Conservation (phyloP, 2,113 vertebrate species). For the Daphoenositta chrysoptera region DNA sequence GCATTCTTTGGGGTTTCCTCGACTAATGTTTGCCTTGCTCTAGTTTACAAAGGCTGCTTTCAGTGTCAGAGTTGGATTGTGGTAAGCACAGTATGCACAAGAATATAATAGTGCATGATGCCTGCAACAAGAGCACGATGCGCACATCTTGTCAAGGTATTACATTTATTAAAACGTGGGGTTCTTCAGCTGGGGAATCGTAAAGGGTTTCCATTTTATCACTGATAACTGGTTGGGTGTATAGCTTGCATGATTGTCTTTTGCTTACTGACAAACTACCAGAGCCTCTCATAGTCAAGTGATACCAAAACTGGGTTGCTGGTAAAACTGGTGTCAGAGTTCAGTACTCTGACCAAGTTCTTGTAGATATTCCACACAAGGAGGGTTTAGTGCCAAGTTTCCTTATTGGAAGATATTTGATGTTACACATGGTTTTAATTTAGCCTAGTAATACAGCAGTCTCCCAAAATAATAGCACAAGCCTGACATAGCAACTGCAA, state of each 20-base stretch:
- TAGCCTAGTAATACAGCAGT: not conserved
- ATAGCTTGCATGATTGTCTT: not conserved
- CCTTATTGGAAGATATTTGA: not conserved
- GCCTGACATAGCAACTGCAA: not conserved
- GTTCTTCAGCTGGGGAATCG: not conserved
- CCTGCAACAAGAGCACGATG: rapidly evolving
- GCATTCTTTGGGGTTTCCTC: not conserved
- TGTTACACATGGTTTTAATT: not conserved
- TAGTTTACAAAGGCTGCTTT: not conserved
- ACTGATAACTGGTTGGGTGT: not conserved
- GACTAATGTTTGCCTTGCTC: not conserved
- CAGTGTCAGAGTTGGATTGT: not conserved
- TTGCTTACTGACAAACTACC: not conserved
- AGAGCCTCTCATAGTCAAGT: not conserved
- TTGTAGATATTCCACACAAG: not conserved
- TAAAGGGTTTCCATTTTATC: not conserved
- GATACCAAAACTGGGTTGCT: not conserved
- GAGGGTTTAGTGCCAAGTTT: not conserved
- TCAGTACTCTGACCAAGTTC: not conserved
- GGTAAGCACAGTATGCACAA: not conserved
- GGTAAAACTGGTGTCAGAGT: not conserved
- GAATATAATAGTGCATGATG: not conserved
- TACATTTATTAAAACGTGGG: not conserved
- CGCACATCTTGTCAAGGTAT: not conserved
- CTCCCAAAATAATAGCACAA: not conserved